phyloP scores from a whole-genome alignment of 2,888 invertebrate genomes.

The Masnerella sp. region DNA sequence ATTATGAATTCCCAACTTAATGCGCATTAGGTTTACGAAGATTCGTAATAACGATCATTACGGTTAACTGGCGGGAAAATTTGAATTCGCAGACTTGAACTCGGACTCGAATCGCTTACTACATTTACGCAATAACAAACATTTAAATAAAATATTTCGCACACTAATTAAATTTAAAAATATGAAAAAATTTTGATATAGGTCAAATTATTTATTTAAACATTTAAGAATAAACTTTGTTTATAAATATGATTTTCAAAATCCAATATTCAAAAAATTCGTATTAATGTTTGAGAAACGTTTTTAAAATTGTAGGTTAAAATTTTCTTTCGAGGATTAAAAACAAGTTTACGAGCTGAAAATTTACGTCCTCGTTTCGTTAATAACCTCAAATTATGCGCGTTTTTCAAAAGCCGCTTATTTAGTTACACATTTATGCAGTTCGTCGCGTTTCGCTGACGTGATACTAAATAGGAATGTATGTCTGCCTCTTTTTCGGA shows the following conservation, averaged over 20 bases:
- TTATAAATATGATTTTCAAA: too few species aligned
- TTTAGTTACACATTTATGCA: conserved; percentile 27
- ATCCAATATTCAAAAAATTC: not conserved
- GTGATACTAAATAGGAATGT: conserved; percentile 34
- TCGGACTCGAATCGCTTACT: not conserved
- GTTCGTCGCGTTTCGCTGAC: conserved; percentile 27
- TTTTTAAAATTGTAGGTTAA: too few species aligned
- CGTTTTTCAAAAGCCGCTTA: conserved; percentile 18
- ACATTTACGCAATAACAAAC: not conserved
- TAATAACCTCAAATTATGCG: conserved; percentile 29
- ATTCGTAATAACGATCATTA: conserved; percentile 42
- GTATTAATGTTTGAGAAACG: too few species aligned
- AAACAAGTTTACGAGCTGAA: conserved; percentile 18
- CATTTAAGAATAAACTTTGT: too few species aligned
- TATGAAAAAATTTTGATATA: too few species aligned
- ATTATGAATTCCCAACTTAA: conserved; percentile 29
- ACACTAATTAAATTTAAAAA: too few species aligned
- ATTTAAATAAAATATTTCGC: conserved; percentile 10
- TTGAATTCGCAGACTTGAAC: not conserved
- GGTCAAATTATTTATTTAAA: too few species aligned
- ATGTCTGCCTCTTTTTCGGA: conserved; percentile 28
- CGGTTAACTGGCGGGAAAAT: conserved; percentile 14
- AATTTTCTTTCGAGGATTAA: not conserved
- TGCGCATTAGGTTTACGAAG: conserved; percentile 8
- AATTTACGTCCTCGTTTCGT: conserved; percentile 32